Evolutionary conservation across 2,888 invertebrate species (phyloP), one percentile per base, ranked within the genome.

Genomic region (Ommatoiulus sabulosus): DNA sequence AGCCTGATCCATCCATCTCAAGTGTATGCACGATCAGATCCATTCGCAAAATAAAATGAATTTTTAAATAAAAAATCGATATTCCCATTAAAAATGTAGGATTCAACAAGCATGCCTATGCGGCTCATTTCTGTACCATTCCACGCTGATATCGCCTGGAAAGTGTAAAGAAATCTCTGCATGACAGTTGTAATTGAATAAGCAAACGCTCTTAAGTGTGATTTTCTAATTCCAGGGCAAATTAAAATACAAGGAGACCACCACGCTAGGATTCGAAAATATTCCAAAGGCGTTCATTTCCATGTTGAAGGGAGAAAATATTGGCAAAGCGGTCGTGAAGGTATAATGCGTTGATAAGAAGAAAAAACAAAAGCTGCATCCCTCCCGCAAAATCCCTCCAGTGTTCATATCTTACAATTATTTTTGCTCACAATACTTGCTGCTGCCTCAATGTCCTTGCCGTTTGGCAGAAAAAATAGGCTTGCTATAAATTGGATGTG

Each of bases 261-360:
- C 95, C 1, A 95, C 95, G 2, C 93, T 95, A 89, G 96, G 96
- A 2, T 96, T 96, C 92, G 95, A 96, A 90, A 95, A 95, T 90
- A 95, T 95, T 94, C 95, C 95, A 1, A 93, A 95, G 87, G 96
- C 96, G 57, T 94, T 96, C 89, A 93, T 94, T 88, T 95, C 94
- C 17, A 94, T 96, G 92, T 92, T 95, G 89, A 91, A 92, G 88
- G 96, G 96, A 57, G 94, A 95, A 91, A 96, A 95, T 92, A 93
- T 93, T 44, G 96, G 96, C 87, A 96, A 96, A 93, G 95, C 95
- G 52, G 92, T 96, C 89, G 94, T 96, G 15, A 94, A 95, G 93
- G 93, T 93, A 5, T 95, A 92, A 92, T 87, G 44, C 24, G 4
- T n/a, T 20, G 63, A 4, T 63, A 63, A 63, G 20, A 63, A 15